A percentile compares a stretch with the other conserved stretches of the same genome.
Conservation (phyloP, 2,113 vertebrate species). For the Forbesichthys agassizii region DNA sequence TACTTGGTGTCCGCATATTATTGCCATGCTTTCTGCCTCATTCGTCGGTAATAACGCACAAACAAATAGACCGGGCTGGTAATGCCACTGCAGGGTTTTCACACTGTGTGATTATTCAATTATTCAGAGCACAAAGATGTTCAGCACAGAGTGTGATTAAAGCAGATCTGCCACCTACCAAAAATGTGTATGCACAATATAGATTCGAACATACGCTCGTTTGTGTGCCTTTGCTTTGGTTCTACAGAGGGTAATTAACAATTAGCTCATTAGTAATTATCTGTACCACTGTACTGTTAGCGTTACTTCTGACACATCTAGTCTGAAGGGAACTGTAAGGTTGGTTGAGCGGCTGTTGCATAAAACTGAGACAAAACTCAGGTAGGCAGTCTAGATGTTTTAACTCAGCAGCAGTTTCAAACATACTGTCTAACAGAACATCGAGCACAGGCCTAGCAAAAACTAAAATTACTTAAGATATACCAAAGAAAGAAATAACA, state of each 20-base stretch:
- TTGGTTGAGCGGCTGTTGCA: no score
- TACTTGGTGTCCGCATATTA: background rate
- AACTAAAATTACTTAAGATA: no score
- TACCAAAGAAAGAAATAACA: no score
- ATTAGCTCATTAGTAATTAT: background rate
- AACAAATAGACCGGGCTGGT: background rate
- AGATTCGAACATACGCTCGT: background rate
- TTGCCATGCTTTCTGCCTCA: conserved; percentile 15
- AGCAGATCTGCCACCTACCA: background rate
- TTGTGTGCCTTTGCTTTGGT: background rate
- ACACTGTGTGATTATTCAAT: background rate
- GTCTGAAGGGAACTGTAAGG: background rate
- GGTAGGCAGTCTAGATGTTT: no score
- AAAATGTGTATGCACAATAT: background rate
- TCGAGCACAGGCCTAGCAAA: no score
- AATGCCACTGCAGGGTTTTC: background rate
- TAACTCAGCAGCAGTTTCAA: no score
- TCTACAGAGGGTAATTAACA: background rate
- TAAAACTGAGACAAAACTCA: no score
- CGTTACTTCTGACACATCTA: background rate
- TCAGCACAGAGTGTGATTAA: background rate
- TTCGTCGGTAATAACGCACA: conserved; percentile 22
- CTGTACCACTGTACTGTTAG: background rate
- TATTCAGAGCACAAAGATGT: conserved; percentile 8
- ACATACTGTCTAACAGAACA: no score